Conservation (phyloP, 2,113 vertebrate genomes). For the Calidris pygmaea region DNA sequence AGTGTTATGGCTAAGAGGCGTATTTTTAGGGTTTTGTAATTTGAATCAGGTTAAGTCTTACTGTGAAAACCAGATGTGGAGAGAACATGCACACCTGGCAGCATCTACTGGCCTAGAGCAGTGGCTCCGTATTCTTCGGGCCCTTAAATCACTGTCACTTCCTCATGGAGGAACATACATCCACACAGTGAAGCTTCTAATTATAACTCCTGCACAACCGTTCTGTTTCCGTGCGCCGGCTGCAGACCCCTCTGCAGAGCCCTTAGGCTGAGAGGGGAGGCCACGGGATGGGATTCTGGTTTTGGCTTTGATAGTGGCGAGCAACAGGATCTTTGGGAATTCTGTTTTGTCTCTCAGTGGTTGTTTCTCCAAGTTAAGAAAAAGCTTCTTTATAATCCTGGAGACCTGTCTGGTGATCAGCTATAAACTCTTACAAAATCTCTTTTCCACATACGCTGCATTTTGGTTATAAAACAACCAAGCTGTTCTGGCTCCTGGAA, state of each 20-base stretch:
- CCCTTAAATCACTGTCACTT: not conserved
- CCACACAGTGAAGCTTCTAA: not conserved
- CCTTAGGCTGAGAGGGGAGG: not conserved
- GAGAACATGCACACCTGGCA: constrained; percentile 29
- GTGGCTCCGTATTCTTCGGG: fast-evolving
- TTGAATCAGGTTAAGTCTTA: not conserved
- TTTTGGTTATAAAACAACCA: not conserved
- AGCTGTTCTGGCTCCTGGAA: constrained; percentile 10
- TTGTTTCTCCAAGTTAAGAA: not conserved
- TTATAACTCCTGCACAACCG: not conserved
- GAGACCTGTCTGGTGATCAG: not conserved
- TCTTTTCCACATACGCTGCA: not conserved
- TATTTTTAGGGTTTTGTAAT: not conserved
- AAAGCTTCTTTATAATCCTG: not conserved
- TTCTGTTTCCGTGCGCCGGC: not conserved
- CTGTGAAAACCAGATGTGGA: constrained; percentile 35
- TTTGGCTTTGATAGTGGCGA: not conserved
- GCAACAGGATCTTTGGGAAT: not conserved
- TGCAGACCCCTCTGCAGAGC: not conserved
- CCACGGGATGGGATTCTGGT: not conserved
- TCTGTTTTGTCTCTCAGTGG: not conserved
- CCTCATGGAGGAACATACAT: not conserved
- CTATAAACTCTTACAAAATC: not conserved
- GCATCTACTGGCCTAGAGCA: not conserved
- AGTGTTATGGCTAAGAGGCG: not conserved